These are phyloP conservation scores for Polypedilum pembai DNA, from an alignment of 1,140 invertebrate genomes.

Conservation along the genomic window DNA sequence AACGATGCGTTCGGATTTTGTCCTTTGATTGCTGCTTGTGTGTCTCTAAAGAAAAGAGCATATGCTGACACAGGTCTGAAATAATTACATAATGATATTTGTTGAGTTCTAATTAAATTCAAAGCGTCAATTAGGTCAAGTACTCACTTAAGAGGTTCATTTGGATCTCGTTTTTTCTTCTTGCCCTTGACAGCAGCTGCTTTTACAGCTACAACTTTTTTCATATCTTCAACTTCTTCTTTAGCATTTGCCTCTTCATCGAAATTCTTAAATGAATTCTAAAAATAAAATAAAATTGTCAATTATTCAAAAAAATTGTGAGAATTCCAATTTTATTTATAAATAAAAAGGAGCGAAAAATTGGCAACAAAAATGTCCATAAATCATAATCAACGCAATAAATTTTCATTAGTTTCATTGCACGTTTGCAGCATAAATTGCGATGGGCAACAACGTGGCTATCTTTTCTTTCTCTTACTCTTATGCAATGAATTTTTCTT, in stretches of 20 bases:
- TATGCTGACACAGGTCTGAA: constrained; percentile 82
- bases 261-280: constrained; percentile 2
- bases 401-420: constrained; percentile 25
- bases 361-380: constrained; percentile 15
- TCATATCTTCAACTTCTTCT: constrained; percentile 37
- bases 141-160: constrained; percentile 95
- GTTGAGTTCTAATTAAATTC: background rate
- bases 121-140: background rate
- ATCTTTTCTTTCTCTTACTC: background rate
- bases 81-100: background rate
- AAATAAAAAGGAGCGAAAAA: constrained; percentile 1
- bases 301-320: background rate
- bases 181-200: constrained; percentile 77
- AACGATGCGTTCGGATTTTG: constrained; percentile 94
- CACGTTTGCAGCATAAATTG: constrained; percentile 27
- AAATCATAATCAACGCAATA: constrained; percentile 23
- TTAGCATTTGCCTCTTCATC: background rate
- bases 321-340: background rate
- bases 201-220: constrained; percentile 56
- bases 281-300: background rate
- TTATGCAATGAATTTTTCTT: background rate
- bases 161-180: constrained; percentile 85
- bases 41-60: constrained; percentile 95
- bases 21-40: constrained; percentile 93
- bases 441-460: background rate